phyloP scores from a whole-genome alignment of 2,797 vertebrate species.

The Prunella strophiata region DNA sequence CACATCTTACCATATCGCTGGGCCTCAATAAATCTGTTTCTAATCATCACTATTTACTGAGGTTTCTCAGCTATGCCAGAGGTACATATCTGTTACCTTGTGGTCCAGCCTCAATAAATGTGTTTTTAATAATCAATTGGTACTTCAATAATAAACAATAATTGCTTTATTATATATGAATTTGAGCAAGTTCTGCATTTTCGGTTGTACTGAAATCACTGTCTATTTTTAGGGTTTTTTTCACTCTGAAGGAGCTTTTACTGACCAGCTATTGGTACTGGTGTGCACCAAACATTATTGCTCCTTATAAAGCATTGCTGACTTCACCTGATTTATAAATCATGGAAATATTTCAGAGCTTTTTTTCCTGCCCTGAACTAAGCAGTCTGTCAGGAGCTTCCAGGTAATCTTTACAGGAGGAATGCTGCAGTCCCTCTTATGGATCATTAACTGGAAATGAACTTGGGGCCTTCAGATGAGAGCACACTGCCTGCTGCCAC shows the following conservation, averaged over 20 bases:
- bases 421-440: not conserved
- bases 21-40: slow-evolving; percentile 75
- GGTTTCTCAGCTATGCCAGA: slow-evolving; percentile 69
- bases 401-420: not conserved
- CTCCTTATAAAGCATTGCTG: not conserved
- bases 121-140: slow-evolving; percentile 80
- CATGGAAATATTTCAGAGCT: not conserved
- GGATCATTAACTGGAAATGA: slow-evolving; percentile 44
- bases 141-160: slow-evolving; percentile 75
- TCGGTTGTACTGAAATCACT: not conserved
- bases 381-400: slow-evolving; percentile 1
- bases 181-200: slow-evolving; percentile 31
- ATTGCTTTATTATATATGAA: slow-evolving; percentile 68
- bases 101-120: slow-evolving; percentile 74
- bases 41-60: slow-evolving; percentile 77
- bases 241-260: not conserved
- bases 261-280: not conserved
- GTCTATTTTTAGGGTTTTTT: not conserved
- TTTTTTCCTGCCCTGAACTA: not conserved
- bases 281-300: not conserved
- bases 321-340: not conserved
- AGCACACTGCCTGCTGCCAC: not conserved
- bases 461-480: not conserved
- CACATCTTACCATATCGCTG: slow-evolving; percentile 36
- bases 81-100: slow-evolving; percentile 74